A percentile compares a stretch with the other conserved stretches of the same genome.
Evolutionary conservation across 2,888 invertebrate genomes (phyloP).

Genomic region (Nephrotoma flavescens): DNA sequence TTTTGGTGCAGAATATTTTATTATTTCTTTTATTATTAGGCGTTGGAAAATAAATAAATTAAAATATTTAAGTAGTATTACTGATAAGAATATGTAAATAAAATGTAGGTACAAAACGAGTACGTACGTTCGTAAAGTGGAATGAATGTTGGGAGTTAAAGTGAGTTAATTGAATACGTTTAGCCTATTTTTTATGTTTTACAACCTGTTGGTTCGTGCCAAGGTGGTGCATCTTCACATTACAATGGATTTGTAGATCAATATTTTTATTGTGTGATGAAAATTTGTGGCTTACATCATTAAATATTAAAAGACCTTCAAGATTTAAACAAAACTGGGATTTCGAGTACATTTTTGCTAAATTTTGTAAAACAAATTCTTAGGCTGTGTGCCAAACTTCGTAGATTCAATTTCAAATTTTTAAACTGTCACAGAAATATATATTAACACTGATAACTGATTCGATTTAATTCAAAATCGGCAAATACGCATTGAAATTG

Average conservation of each 20-base stretch:
- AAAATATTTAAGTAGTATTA: background rate
- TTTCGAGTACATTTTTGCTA: too few species aligned
- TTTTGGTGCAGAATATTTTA: background rate
- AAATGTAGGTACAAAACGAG: background rate
- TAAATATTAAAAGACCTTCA: background rate
- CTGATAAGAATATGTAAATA: background rate
- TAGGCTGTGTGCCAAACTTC: too few species aligned
- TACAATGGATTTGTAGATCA: background rate
- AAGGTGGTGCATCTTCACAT: background rate
- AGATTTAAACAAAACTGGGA: too few species aligned
- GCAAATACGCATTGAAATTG: too few species aligned
- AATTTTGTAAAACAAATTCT: too few species aligned
- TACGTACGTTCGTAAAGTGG: background rate
- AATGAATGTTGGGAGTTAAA: background rate
- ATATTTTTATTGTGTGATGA: background rate
- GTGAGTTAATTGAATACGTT: too few species aligned
- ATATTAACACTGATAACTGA: too few species aligned
- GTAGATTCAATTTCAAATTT: too few species aligned
- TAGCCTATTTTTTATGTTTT: background rate
- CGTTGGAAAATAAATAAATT: background rate
- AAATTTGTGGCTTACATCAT: background rate
- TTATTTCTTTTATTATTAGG: background rate
- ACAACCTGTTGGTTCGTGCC: background rate
- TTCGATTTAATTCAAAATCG: too few species aligned
- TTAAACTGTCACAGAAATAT: too few species aligned